Evolutionary conservation across 2,888 invertebrate genomes (phyloP).

Genomic region (Cataglyphis altisquamis): DNA sequence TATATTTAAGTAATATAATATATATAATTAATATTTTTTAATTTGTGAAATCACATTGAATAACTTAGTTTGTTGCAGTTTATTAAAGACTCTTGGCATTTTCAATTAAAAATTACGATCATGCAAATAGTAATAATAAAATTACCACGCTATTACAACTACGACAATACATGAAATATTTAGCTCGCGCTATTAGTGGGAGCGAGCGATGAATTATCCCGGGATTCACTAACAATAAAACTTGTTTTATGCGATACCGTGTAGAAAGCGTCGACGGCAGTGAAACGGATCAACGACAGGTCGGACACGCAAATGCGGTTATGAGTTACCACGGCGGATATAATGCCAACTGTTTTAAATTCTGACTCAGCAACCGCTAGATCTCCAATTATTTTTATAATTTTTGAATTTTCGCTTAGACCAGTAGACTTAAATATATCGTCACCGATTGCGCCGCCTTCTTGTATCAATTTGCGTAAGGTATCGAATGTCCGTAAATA

Average conservation of each 20-base stretch:
- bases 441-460: slow-evolving; percentile 29
- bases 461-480: slow-evolving; percentile 29
- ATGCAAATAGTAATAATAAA: neutral
- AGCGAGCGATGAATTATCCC: slow-evolving; percentile 30
- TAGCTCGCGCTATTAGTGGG: slow-evolving; percentile 39
- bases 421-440: slow-evolving; percentile 52
- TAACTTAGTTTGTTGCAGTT: neutral
- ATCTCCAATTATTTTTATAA: slow-evolving; percentile 44
- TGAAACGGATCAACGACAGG: slow-evolving; percentile 77
- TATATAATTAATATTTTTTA: neutral
- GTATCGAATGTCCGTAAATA: slow-evolving; percentile 29
- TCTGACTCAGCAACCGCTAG: slow-evolving; percentile 74
- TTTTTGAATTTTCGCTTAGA: slow-evolving; percentile 50
- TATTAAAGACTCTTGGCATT: neutral
- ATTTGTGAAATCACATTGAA: neutral
- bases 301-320: slow-evolving; percentile 70
- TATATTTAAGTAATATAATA: neutral
- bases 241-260: slow-evolving; percentile 37
- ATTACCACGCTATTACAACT: slow-evolving; percentile 1
- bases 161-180: slow-evolving; percentile 12
- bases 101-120: neutral
- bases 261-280: slow-evolving; percentile 52
- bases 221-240: slow-evolving; percentile 27
- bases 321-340: slow-evolving; percentile 72
- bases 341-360: slow-evolving; percentile 80